Evolutionary conservation across 2,888 invertebrate genomes (phyloP), one percentile per base, ranked within the genome.

Genomic region (Platycnemis pennipes): DNA sequence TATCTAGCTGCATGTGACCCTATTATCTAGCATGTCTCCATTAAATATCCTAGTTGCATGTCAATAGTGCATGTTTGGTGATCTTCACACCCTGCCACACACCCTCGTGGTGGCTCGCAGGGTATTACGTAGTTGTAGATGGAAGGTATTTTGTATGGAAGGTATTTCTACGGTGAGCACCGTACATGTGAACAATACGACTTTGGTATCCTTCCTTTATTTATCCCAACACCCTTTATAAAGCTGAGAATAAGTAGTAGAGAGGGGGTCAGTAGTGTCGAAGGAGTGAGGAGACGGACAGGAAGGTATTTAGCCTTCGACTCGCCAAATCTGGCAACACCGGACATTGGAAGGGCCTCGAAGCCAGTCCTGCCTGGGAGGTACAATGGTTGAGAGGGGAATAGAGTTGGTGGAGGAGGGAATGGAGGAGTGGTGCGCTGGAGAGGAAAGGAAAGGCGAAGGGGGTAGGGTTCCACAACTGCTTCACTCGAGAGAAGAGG

Each of bases 311-410:
- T 63, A 91, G 63, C 91, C 91, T 89, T 89, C 89, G 89, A 89
- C 56, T 63, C 63, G 56, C 91, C 91, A 91, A 63, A 91, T 91
- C 91, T 63, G 91, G 91, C 91, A 91, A 91, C 91, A 44, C 91
- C 91, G 91, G 91, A 63, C 91, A 63, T 69, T 16, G 87, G 44
- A 46, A 49, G 63, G 44, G 44, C 91, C 91, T 13, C 31, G 16
- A 19, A 31, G 31, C 22, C 13, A 37, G 31, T 16, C 77, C 77
- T 44, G 45, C 87, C 45, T 45, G 87, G 87, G 45, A 44, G 77
- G 87, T 87, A 46, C 46, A 46, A 87, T 44, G 44, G 87, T 13
- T 0, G 77, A n/a, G n/a, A n/a, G n/a, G n/a, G n/a, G n/a, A n/a
- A n/a, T n/a, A n/a, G n/a, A n/a, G n/a, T n/a, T n/a, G 87, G 87